Conservation (phyloP, 2,888 invertebrate species). For the Allophyes oxyacanthae region DNA sequence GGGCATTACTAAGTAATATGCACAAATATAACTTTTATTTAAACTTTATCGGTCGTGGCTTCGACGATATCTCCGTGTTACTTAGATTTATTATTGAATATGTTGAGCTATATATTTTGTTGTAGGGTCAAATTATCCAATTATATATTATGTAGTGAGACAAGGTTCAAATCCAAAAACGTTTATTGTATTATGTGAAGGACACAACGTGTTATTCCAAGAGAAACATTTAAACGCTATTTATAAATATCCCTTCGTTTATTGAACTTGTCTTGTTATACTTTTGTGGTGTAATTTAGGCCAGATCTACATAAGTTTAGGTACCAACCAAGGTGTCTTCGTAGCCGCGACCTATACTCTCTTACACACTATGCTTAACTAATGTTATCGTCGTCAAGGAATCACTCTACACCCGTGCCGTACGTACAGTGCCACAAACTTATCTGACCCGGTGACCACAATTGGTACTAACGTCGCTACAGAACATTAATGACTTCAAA, state of each 20-base stretch:
- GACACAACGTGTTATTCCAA: no score
- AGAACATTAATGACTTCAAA: no score
- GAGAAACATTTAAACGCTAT: no score
- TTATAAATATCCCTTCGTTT: no score
- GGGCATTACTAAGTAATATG: conserved; percentile 60
- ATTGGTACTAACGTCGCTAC: no score
- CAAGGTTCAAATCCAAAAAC: background rate
- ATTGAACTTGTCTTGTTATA: background rate
- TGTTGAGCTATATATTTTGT: conserved; percentile 4
- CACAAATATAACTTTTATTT: conserved; percentile 51
- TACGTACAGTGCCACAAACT: no score
- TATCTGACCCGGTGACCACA: no score
- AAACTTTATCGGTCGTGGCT: conserved; percentile 12
- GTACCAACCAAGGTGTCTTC: conserved; percentile 1
- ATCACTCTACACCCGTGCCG: conserved; percentile 6
- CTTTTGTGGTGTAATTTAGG: background rate
- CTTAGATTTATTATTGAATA: conserved; percentile 4
- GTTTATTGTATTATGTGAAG: conserved; percentile 1
- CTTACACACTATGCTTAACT: conserved; percentile 33
- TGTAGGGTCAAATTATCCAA: background rate
- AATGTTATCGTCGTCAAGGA: conserved; percentile 24
- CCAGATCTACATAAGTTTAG: conserved; percentile 4
- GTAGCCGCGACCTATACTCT: conserved; percentile 12
- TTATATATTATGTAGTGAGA: background rate
- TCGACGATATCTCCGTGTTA: conserved; percentile 13